Evolutionary conservation across 2,113 vertebrate species (phyloP).

Genomic region (Neogobius melanostomus): DNA sequence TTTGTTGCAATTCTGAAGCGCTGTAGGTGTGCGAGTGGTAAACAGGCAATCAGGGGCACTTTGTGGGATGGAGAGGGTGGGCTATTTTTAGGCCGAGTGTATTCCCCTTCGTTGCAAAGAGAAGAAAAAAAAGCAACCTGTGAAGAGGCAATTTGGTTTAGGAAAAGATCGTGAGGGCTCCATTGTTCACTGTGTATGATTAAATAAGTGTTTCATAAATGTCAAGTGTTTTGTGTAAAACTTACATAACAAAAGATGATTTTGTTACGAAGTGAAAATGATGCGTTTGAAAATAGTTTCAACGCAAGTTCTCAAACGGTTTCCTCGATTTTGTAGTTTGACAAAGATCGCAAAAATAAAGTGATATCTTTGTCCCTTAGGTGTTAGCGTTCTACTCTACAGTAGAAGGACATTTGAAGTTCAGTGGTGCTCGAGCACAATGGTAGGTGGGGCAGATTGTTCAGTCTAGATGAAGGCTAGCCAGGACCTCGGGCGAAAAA

Average conservation of each 20-base stretch:
- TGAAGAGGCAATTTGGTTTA: not conserved
- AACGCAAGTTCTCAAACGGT: too few species aligned
- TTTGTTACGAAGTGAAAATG: too few species aligned
- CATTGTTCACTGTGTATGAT: not conserved
- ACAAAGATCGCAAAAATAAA: too few species aligned
- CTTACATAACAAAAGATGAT: too few species aligned
- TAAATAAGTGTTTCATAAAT: not conserved
- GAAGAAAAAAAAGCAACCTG: not conserved
- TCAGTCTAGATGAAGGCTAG: not conserved
- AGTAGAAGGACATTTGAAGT: not conserved
- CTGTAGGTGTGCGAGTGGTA: not conserved
- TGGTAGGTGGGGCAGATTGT: not conserved
- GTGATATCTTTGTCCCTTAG: too few species aligned
- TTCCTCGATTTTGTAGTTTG: too few species aligned
- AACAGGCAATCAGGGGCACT: slow-evolving; percentile 4
- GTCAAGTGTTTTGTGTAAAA: not conserved
- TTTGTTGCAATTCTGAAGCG: slow-evolving; percentile 1
- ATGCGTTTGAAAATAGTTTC: too few species aligned
- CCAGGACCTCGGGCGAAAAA: not conserved
- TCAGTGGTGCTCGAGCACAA: not conserved
- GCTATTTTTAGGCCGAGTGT: not conserved
- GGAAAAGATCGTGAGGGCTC: not conserved
- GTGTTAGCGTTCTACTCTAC: not conserved
- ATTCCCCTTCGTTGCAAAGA: not conserved
- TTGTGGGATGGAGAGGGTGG: not conserved